Evolutionary conservation across 1,140 invertebrate genomes (phyloP).

Genomic region (Heterodera carotae): DNA sequence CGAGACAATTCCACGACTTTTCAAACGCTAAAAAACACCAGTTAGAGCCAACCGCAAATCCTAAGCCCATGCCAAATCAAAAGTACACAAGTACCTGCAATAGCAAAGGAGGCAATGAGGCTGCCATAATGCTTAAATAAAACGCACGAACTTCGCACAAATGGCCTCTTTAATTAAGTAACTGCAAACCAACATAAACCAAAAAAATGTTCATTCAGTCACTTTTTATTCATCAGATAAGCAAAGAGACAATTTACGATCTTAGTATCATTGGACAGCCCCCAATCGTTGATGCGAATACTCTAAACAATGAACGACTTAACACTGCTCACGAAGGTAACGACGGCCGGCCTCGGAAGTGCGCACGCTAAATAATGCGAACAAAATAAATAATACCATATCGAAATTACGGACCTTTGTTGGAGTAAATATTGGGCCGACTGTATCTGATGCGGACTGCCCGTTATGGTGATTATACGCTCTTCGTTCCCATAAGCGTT

Average conservation of each 20-base stretch:
- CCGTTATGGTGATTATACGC: slow-evolving; percentile 47
- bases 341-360: slow-evolving; percentile 45
- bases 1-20: slow-evolving; percentile 13
- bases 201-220: background rate
- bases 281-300: too few species aligned
- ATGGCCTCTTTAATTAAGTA: background rate
- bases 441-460: slow-evolving; percentile 43
- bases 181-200: background rate
- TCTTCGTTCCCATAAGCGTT: slow-evolving; percentile 40
- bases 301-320: too few species aligned
- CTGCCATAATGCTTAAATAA: background rate
- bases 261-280: too few species aligned
- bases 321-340: slow-evolving; percentile 42
- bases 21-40: slow-evolving; percentile 7
- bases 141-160: background rate
- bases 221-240: slow-evolving; percentile 2
- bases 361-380: slow-evolving; percentile 33
- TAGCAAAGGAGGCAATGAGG: slow-evolving; percentile 20
- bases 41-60: too few species aligned
- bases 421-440: slow-evolving; percentile 43
- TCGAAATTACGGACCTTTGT: slow-evolving; percentile 38
- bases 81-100: background rate
- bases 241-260: too few species aligned
- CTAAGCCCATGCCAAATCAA: background rate
- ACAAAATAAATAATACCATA: background rate